A percentile compares a stretch with the other conserved stretches of the same genome.
Conservation (phyloP, 2,113 vertebrate genomes). For the Microtus ochrogaster region DNA sequence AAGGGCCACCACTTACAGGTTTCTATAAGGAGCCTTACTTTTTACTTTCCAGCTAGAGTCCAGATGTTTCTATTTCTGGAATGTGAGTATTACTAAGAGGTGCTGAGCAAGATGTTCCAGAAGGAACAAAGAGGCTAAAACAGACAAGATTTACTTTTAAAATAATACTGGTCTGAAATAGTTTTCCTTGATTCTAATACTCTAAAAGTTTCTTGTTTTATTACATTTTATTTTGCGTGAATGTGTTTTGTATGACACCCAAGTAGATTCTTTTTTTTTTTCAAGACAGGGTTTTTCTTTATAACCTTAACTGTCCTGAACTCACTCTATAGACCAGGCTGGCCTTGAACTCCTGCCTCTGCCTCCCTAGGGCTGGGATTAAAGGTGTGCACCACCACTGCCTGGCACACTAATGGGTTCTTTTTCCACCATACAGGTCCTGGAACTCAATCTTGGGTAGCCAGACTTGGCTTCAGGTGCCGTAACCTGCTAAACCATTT, state of each 20-base stretch:
- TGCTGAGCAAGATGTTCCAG: background rate
- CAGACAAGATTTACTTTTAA: background rate
- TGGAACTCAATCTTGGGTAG: background rate
- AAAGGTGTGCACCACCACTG: background rate
- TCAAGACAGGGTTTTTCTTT: background rate
- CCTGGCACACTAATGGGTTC: background rate
- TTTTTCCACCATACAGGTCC: background rate
- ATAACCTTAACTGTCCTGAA: background rate
- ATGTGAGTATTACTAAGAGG: background rate
- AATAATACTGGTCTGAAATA: background rate
- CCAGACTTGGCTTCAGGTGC: background rate
- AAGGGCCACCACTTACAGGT: background rate
- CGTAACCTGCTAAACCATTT: background rate
- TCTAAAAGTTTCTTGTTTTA: background rate
- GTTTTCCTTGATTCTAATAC: slow-evolving; percentile 29
- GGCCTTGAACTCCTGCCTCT: background rate
- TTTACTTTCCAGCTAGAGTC: background rate
- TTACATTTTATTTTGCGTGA: background rate
- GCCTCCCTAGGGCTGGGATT: background rate
- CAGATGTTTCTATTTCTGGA: slow-evolving; percentile 7
- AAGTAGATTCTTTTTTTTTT: background rate
- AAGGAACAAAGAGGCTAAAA: background rate
- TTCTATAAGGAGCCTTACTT: slow-evolving; percentile 40
- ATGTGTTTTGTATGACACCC: background rate
- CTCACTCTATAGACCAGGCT: background rate